These are phyloP conservation scores for Mylabris phalerata DNA, from an alignment of 1,140 invertebrate genomes.

Conservation along the genomic window DNA sequence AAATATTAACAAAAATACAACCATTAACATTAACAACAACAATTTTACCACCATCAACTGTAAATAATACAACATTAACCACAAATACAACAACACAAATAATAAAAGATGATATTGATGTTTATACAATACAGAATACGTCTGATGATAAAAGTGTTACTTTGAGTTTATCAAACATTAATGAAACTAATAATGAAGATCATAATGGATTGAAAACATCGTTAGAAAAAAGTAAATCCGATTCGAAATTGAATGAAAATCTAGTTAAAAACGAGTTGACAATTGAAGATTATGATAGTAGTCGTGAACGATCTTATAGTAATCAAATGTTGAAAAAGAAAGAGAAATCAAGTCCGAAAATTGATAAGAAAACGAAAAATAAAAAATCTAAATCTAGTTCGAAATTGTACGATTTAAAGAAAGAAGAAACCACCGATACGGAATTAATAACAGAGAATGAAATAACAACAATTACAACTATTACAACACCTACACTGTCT, in stretches of 20 bases:
- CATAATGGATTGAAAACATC: constrained; percentile 16
- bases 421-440: constrained; percentile 34
- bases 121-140: too few species aligned
- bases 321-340: constrained; percentile 43
- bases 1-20: constrained; percentile 71
- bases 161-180: neutral
- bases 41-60: neutral
- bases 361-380: constrained; percentile 47
- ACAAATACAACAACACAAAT: constrained; percentile 14
- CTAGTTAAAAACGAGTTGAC: constrained; percentile 45
- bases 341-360: constrained; percentile 44
- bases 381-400: constrained; percentile 50
- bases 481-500: constrained; percentile 1
- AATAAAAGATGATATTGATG: too few species aligned
- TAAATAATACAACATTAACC: neutral
- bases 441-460: neutral
- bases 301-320: constrained; percentile 39
- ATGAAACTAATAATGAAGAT: neutral
- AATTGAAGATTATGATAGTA: constrained; percentile 27
- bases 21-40: constrained; percentile 42
- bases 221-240: constrained; percentile 59
- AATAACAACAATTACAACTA: neutral
- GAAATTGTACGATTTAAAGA: constrained; percentile 46
- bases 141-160: neutral
- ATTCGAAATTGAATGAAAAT: constrained; percentile 56